Evolutionary conservation across 2,113 vertebrate genomes (phyloP), one percentile per base, ranked within the genome.

Genomic region (Ceuthmochares aereus): DNA sequence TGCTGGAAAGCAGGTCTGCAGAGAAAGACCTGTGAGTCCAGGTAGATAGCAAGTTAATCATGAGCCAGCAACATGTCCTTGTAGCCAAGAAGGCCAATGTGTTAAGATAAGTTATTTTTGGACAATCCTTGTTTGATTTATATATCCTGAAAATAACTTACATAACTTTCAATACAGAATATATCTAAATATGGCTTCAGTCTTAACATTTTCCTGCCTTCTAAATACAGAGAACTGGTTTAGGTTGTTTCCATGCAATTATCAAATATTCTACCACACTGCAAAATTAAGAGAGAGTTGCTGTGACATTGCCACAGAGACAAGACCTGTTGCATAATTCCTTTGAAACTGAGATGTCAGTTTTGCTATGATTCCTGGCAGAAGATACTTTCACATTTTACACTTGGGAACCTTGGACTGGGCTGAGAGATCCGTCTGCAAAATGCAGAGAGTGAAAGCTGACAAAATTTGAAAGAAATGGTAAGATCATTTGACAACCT

Each of bases 401-500:
- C 32, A 37, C 36, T 83, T 29, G 49, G 21, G 42, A 84, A 42
- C 45, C 43, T 84, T 79, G 36, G 73, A 66, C 6, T 66, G 27
- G 62, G 19, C 70, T 95, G 29, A 87, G 52, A 87, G 73, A 25
- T 87, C 79, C 86, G 36, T 26, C 36, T 89, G 76, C 36, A 87
- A 90, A 69, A 85, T 55, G 82, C 36, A 87, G 62, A 45, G 37
- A 59, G 84, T 30, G 27, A 87, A 84, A 76, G 15, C 32, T 87
- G 84, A 43, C 84, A 93, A 83, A 89, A 89, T 82, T 59, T 89
- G 54, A 82, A 96, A 37, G 47, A 66, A 87, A 23, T 68, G 87
- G 9, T 94, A 88, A 93, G 67, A 82, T 74, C 17, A 42, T 79
- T 95, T 96, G 90, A 66, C 67, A 63, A 64, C 40, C 64, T 95